Conservation (phyloP, 2,888 invertebrate species). For the Tetropium fuscum region DNA sequence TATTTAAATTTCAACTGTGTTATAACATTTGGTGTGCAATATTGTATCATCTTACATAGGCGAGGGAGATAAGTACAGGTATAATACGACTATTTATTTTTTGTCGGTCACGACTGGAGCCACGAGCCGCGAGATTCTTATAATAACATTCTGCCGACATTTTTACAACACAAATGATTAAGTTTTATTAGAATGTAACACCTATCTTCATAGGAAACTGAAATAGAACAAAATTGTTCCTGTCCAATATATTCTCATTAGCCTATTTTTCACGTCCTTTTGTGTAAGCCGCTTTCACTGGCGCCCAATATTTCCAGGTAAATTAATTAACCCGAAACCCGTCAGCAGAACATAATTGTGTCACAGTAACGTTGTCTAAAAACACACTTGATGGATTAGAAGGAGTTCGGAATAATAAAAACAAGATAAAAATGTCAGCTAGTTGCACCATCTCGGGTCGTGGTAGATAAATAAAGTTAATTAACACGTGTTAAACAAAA, state of each 20-base stretch:
- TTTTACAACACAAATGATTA: no score
- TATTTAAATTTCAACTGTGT: no score
- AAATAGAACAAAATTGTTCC: not conserved
- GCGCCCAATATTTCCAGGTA: conserved; percentile 8
- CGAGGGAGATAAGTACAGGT: no score
- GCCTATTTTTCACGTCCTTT: not conserved
- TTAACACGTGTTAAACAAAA: conserved; percentile 22
- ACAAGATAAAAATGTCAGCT: conserved; percentile 25
- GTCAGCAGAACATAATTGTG: not conserved
- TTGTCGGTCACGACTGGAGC: no score
- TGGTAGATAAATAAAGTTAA: conserved; percentile 32
- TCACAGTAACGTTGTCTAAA: not conserved
- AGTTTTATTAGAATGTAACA: no score
- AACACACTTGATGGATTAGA: conserved; percentile 14
- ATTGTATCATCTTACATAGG: no score
- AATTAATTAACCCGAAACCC: conserved; percentile 8
- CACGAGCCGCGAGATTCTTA: no score
- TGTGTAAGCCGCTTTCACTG: not conserved
- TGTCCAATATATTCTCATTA: not conserved
- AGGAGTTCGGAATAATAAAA: conserved; percentile 8
- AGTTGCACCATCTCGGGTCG: conserved; percentile 23
- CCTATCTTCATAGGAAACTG: no score
- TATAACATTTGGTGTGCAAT: no score
- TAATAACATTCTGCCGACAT: no score
- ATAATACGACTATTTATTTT: no score